Evolutionary conservation across 2,113 vertebrate genomes (phyloP), one percentile per base, ranked within the genome.

Genomic region (Neofelis nebulosa): DNA sequence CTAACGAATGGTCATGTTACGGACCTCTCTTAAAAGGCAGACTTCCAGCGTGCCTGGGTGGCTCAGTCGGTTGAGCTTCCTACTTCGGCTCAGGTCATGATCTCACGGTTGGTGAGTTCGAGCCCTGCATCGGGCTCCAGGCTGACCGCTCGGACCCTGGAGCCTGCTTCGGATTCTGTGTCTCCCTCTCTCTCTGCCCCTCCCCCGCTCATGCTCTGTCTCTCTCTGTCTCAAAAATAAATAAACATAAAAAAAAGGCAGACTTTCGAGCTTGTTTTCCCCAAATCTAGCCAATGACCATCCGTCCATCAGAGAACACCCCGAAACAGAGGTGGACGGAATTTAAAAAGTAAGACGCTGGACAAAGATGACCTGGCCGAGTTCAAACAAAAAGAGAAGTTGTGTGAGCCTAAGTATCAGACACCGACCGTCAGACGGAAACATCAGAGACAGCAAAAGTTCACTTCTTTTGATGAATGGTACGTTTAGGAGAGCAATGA

Each of bases 241-340:
- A 45, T 9, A 45, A 45, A 45, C 45, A 45, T 45, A 2, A 45
- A 45, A 45, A 94, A 94, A 87, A 94, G 57, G 50, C 84, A 96
- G 33, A 57, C 65, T 41, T 19, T n/a, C 52, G 57, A 66, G 63
- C 55, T 95, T 92, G 79, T 93, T 95, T 97, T 74, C 27, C 45
- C 55, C 6, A 55, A 86, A 66, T 81, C 31, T 61, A 87, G 63
- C 36, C 57, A 71, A 65, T 65, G 45, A 31, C 9, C n/a, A 0
- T 79, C 68, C 19, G 0, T n/a, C 68, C 27, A 0, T n/a, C 69
- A 52, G 57, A 91, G 45, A 71, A 83, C 25, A 78, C 45, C 45
- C 78, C 38, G 41, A 66, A 69, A 71, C 48, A 80, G 69, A 90
- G 21, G 41, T 19, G 27, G 63, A 33, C 16, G 23, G 78, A 82